Evolutionary conservation across 2,888 invertebrate genomes (phyloP), one percentile per base, ranked within the genome.

Genomic region (Lithophane leautieri): DNA sequence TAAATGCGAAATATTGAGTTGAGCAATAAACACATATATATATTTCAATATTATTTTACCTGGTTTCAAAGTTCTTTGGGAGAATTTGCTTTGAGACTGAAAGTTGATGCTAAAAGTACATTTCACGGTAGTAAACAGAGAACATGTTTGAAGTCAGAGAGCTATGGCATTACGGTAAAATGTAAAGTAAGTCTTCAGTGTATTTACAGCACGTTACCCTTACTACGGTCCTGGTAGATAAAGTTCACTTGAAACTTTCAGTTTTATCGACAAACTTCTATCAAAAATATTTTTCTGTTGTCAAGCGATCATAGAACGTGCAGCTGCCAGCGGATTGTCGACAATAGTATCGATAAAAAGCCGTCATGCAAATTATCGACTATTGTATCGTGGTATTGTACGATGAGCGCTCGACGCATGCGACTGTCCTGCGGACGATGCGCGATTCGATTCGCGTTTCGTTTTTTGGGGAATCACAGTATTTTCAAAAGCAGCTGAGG

Each of bases 291-390:
- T 34, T 69, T 60, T 69, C 58, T 47, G 52, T 78, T 62, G 70
- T 73, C 75, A 82, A 76, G 40, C 68, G 67, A 58, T 70, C 52
- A 76, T 76, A 71, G 71, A 76, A 74, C 76, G 72, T 84, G 94
- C 96, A 96, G 96, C 96, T 96, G 96, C 91, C 83, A 87, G 89
- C 70, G 81, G 87, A 91, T 89, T 90, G 90, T 90, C 92, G 92
- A 94, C 94, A 95, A 94, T 92, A 88, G 91, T 92, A 90, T 91
- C 91, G 92, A 94, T 95, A 96, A 96, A 96, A 95, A 95, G 90
- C 87, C 95, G 96, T 96, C 96, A 96, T 96, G 96, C 96, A 95
- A 96, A 96, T 96, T 95, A 96, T 94, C 89, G 90, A 91, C 90
- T 92, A 94, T 96, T 94, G 94, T 95, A 91, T 89, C 90, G 91